Evolutionary conservation across 2,113 vertebrate genomes (phyloP).

Genomic region (Colius striatus): DNA sequence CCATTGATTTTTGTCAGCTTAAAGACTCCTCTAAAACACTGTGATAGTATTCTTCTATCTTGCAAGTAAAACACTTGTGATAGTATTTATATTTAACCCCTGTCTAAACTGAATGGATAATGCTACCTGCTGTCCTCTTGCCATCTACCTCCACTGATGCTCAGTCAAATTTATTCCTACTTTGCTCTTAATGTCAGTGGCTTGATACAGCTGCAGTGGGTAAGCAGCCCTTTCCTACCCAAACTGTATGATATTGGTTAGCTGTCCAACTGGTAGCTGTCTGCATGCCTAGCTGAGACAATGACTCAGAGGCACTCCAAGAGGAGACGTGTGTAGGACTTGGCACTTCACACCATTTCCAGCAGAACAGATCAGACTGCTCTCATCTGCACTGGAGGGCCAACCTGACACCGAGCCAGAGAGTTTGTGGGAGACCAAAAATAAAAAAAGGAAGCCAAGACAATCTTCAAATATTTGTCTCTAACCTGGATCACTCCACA

Average conservation of each 20-base stretch:
- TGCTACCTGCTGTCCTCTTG: not conserved
- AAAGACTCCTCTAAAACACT: not conserved
- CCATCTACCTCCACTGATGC: not conserved
- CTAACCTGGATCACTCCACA: not conserved
- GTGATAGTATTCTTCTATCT: not conserved
- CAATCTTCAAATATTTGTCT: not conserved
- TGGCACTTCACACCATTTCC: not conserved
- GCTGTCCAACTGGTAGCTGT: not conserved
- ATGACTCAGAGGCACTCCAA: not conserved
- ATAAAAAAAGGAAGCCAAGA: not conserved
- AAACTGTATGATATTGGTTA: not conserved
- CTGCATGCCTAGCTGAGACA: not conserved
- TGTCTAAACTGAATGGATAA: not conserved
- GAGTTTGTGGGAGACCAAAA: not conserved
- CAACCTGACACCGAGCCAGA: not conserved
- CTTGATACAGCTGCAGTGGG: rapidly evolving
- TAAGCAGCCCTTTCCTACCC: not conserved
- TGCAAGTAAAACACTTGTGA: no score
- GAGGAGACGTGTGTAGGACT: not conserved
- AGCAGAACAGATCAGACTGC: not conserved
- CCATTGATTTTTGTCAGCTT: not conserved
- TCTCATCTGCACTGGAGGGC: not conserved
- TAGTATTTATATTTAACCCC: not conserved
- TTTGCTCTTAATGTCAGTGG: not conserved
- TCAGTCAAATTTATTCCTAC: not conserved